Evolutionary conservation across 2,797 vertebrate genomes (phyloP).

Genomic region (Cyclura pinguis): DNA sequence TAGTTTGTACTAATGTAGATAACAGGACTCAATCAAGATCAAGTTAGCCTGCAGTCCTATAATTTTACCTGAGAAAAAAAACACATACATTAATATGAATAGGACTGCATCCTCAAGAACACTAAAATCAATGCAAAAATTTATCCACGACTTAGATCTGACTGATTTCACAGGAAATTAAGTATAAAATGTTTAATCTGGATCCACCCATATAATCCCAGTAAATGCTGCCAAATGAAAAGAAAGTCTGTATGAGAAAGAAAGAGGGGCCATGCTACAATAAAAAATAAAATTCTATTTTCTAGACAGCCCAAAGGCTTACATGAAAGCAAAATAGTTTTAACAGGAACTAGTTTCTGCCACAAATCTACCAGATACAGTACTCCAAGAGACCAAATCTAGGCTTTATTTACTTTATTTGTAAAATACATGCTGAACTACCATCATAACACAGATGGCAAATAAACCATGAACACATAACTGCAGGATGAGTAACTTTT

Average conservation of each 20-base stretch:
- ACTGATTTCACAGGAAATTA: neutral
- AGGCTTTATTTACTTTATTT: slow-evolving; percentile 41
- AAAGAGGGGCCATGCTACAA: neutral
- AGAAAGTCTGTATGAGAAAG: neutral
- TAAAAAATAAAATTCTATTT: neutral
- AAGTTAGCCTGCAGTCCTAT: neutral
- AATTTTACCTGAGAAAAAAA: neutral
- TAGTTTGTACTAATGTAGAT: neutral
- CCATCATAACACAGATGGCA: neutral
- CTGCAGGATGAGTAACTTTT: slow-evolving; percentile 9
- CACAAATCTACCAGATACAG: neutral
- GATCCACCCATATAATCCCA: neutral
- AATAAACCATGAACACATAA: slow-evolving; percentile 2
- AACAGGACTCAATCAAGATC: neutral
- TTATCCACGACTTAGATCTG: neutral
- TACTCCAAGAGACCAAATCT: neutral
- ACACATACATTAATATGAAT: neutral
- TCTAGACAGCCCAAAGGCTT: neutral
- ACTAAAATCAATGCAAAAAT: neutral
- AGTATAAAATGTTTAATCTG: neutral
- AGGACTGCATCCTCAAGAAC: neutral
- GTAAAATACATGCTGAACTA: slow-evolving; percentile 16
- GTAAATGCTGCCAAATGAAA: neutral
- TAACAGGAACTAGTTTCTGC: slow-evolving; percentile 52
- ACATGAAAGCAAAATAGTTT: slow-evolving; percentile 15